A percentile compares a stretch with the other conserved stretches of the same genome.
Evolutionary conservation across 2,797 vertebrate species (phyloP).

Genomic region (Chloroceryle inda): DNA sequence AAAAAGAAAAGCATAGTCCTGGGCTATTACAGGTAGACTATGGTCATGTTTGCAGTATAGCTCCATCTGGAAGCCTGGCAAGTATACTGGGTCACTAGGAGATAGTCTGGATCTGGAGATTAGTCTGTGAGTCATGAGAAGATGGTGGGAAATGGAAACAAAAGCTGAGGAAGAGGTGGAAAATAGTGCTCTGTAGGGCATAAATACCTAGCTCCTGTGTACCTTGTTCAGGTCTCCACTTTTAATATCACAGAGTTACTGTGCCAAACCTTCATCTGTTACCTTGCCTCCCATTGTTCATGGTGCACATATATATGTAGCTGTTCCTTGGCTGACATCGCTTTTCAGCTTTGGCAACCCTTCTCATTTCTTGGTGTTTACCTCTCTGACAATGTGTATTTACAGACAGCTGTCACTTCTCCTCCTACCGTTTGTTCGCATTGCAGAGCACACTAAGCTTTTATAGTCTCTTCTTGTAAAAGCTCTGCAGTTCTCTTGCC

Average conservation of each 20-base stretch:
- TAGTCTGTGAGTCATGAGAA: background rate
- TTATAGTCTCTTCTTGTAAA: conserved; percentile 24
- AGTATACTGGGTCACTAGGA: background rate
- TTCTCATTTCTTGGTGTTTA: background rate
- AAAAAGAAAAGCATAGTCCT: background rate
- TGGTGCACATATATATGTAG: background rate
- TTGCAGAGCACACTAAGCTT: conserved; percentile 18
- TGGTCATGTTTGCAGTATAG: background rate
- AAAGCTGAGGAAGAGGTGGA: background rate
- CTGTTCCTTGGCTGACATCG: background rate
- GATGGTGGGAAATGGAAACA: background rate
- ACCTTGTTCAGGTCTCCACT: background rate
- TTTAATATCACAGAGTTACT: background rate
- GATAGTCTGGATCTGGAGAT: background rate
- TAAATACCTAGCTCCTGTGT: background rate
- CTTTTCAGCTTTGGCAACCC: background rate
- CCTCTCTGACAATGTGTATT: background rate
- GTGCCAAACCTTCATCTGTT: background rate
- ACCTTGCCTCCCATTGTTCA: background rate
- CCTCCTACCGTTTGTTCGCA: background rate
- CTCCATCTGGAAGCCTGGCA: background rate
- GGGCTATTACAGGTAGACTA: background rate
- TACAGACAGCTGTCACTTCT: conserved; percentile 35
- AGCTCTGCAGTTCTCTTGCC: background rate
- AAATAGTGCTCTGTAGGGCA: background rate